Evolutionary conservation across 2,888 invertebrate genomes (phyloP).

Genomic region (Cheilosia pagana): DNA sequence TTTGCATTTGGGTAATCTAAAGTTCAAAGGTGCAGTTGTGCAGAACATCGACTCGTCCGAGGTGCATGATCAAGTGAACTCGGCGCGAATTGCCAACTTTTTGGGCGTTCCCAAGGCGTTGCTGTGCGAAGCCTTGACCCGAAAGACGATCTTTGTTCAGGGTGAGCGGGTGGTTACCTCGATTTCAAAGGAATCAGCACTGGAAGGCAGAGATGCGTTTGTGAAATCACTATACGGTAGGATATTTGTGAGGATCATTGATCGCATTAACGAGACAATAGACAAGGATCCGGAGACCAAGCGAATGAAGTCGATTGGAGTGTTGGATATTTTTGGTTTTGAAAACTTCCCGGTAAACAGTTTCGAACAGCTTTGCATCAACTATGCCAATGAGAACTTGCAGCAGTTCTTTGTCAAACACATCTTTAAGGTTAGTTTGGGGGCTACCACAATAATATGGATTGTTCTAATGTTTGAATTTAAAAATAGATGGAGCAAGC

Average conservation of each 20-base stretch:
- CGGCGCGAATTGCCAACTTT: constrained; percentile 89
- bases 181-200: constrained; percentile 89
- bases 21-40: constrained; percentile 89
- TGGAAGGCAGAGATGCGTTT: constrained; percentile 95
- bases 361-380: constrained; percentile 98
- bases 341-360: constrained; percentile 96
- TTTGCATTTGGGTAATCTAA: constrained; percentile 95
- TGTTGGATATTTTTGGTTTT: constrained; percentile 98
- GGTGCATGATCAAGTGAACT: constrained; percentile 88
- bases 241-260: constrained; percentile 94
- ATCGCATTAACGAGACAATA: constrained; percentile 94
- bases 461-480: not conserved
- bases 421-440: constrained; percentile 89
- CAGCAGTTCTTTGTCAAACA: constrained; percentile 98
- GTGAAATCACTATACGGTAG: constrained; percentile 96
- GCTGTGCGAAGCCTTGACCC: constrained; percentile 92
- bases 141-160: constrained; percentile 92
- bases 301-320: constrained; percentile 90
- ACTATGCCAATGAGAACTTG: constrained; percentile 97
- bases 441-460: not conserved
- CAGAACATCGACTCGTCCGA: constrained; percentile 95
- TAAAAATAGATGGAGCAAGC: constrained; percentile 90
- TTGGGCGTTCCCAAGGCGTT: constrained; percentile 88
- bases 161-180: constrained; percentile 92
- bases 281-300: constrained; percentile 84